phyloP scores from a whole-genome alignment of 2,888 invertebrate species.

The Trissoscelio sp. region DNA sequence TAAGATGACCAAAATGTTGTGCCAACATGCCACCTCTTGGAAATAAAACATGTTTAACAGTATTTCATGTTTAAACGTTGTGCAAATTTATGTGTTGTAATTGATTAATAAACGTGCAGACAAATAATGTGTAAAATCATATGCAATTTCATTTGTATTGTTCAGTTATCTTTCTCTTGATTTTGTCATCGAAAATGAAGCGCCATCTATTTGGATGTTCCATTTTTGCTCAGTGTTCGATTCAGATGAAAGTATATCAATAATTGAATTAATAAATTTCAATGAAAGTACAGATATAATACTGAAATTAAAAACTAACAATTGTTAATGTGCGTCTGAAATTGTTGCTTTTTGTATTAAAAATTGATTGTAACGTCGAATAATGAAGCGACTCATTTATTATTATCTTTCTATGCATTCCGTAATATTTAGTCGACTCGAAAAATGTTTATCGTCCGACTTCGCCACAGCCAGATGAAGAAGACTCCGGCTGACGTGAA shows the following conservation, averaged over 20 bases:
- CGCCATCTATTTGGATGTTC: background rate
- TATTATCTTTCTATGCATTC: slow-evolving; percentile 55
- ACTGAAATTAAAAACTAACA: slow-evolving; percentile 15
- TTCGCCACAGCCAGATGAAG: no score
- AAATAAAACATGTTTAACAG: slow-evolving; percentile 3
- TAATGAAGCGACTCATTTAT: slow-evolving; percentile 6
- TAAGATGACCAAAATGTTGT: slow-evolving; percentile 38
- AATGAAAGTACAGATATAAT: background rate
- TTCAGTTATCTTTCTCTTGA: no score
- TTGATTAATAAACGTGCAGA: slow-evolving; percentile 14
- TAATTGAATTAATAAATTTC: no score
- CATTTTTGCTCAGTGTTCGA: slow-evolving; percentile 29
- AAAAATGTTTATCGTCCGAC: background rate
- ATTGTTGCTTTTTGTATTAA: slow-evolving; percentile 28
- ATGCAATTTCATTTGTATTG: no score
- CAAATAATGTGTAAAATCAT: slow-evolving; percentile 24
- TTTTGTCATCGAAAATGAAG: background rate
- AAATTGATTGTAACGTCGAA: slow-evolving; percentile 10
- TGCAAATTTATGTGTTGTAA: background rate
- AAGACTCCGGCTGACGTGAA: background rate
- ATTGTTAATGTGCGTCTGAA: slow-evolving; percentile 12
- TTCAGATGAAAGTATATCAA: background rate
- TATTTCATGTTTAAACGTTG: slow-evolving; percentile 20
- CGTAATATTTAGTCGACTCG: slow-evolving; percentile 40
- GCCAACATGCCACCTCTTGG: slow-evolving; percentile 16